Percentiles rank a stretch among this genome's conserved stretches.
phyloP scores from a whole-genome alignment of 2,113 vertebrate species.

The Melanocharis versteri region DNA sequence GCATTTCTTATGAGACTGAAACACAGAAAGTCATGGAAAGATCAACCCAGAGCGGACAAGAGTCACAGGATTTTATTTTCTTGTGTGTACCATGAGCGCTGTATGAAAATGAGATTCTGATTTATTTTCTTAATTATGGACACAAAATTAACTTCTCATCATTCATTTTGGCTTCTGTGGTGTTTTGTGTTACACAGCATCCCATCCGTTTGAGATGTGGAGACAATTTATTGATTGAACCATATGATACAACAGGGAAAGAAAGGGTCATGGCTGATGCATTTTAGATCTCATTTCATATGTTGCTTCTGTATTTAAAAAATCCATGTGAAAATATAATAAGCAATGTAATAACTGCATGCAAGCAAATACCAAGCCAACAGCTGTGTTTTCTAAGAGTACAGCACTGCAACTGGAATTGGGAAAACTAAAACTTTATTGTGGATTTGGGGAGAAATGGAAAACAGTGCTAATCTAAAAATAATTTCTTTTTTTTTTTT shows the following conservation, averaged over 20 bases:
- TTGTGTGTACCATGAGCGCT: neutral
- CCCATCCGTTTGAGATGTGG: neutral
- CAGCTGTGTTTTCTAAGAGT: conserved; percentile 1
- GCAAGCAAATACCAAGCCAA: neutral
- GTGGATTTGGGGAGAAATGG: neutral
- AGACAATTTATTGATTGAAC: neutral
- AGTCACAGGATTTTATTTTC: neutral
- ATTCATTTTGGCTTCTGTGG: neutral
- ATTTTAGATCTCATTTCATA: neutral
- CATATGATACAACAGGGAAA: neutral
- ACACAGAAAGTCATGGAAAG: neutral
- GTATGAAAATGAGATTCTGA: neutral
- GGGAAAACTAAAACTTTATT: conserved; percentile 41
- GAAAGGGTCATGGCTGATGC: neutral
- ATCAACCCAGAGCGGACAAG: neutral
- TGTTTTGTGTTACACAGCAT: neutral
- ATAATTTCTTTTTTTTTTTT: neutral
- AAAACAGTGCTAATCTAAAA: conserved; percentile 28
- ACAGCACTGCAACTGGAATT: neutral
- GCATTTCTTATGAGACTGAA: neutral
- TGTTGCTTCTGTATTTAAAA: neutral
- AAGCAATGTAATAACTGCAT: neutral
- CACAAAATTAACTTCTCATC: neutral
- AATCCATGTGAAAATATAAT: neutral
- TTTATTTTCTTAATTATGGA: neutral